Evolutionary conservation across 2,113 vertebrate genomes (phyloP), one percentile per base, ranked within the genome.

Genomic region (Nothobranchius furzeri): DNA sequence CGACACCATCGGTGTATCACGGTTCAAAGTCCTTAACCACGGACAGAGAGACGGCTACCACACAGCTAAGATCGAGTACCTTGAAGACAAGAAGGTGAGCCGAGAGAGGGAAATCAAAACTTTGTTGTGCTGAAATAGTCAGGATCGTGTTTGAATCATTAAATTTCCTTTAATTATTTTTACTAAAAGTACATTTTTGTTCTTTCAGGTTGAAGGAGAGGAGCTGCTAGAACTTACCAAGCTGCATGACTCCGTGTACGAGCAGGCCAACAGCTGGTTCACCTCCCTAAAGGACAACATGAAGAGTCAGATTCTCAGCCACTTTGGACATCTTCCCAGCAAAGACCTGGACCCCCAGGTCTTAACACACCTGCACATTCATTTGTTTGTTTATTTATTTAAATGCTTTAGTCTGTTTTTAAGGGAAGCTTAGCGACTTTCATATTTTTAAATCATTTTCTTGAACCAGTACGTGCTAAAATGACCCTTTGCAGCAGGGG

Each of bases 31-130:
- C 45, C 90, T 97, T 75, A 94, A 92, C 83, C 95, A 97, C 60
- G 91, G 93, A 14, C 95, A 95, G 57, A 92, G 95, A 85, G 96
- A 97, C n/a, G 95, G 96, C 52, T 98, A 96, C 92, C 91, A 96
- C 87, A 96, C 95, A 0, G 96, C 94, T n/a, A 96, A 97, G 90
- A 96, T 95, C 10, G 95, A 96, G 64, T 96, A 96, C 89, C 88
- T 97, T 78, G 94, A 95, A 87, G 96, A 98, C 84, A 92, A 91
- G 82, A 96, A 96, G 96, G 95, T 92, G 53, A 11, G 72, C 6
- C 6, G 0, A 24, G 49, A 25, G 8, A 12, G 43, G 6, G 4
- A 30, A 30, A 30, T 30, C 20, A 20, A 30, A 30, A 40, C 37
- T 40, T 40, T 40, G 37, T 8, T 40, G 37, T 40, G 37, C 37